These are phyloP conservation scores for Indicator maculatus DNA, from an alignment of 2,113 vertebrate species.

Conservation along the genomic window DNA sequence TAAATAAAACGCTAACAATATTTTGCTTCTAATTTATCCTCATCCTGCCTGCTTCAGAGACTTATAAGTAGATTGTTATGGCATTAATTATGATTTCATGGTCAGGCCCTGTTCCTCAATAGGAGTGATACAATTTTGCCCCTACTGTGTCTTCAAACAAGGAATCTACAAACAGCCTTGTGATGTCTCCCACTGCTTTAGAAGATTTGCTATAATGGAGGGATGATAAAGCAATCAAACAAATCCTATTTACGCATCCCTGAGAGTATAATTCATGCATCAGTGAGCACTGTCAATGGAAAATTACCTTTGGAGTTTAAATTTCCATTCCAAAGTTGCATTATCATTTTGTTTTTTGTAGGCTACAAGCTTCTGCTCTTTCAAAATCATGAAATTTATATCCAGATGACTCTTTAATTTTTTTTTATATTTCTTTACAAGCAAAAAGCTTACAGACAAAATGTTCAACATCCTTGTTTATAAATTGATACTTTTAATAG, in stretches of 20 bases:
- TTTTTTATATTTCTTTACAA: conserved; percentile 20
- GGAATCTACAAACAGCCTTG: conserved; percentile 44
- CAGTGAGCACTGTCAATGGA: not conserved
- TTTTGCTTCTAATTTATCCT: conserved; percentile 54
- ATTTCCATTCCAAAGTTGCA: conserved; percentile 56
- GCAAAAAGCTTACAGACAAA: conserved; percentile 26
- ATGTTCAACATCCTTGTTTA: conserved; percentile 20
- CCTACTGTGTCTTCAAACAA: conserved; percentile 58
- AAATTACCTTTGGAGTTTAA: conserved; percentile 56
- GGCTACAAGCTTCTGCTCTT: conserved; percentile 16
- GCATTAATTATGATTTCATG: conserved; percentile 83
- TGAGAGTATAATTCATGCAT: conserved; percentile 54
- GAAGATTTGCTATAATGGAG: conserved; percentile 51
- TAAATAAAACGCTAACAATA: conserved; percentile 54
- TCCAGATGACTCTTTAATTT: not conserved
- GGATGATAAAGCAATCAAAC: conserved; percentile 69
- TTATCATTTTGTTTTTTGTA: conserved; percentile 43
- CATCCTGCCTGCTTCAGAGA: conserved; percentile 33
- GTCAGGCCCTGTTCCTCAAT: conserved; percentile 40
- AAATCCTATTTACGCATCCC: conserved; percentile 58
- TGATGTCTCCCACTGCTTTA: conserved; percentile 50
- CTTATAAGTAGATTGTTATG: conserved; percentile 78
- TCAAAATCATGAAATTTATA: not conserved
- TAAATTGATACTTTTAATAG: conserved; percentile 47
- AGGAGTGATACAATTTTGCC: conserved; percentile 28